Evolutionary conservation across 2,888 invertebrate genomes (phyloP).

Genomic region (Lasioglossum pauxillum): DNA sequence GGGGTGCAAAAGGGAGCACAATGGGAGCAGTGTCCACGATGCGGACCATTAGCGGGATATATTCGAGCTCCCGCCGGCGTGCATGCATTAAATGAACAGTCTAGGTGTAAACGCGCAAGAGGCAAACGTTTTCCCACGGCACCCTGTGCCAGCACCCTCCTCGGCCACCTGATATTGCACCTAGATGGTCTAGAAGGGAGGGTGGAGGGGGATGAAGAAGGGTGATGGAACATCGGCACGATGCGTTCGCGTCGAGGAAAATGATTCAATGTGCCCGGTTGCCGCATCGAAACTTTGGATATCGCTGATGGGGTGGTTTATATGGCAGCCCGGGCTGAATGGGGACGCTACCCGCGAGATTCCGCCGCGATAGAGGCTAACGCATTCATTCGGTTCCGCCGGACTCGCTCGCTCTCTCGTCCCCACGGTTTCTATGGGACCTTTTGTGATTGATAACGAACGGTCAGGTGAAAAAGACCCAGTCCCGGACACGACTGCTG

Average conservation of each 20-base stretch:
- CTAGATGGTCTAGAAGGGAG: neutral
- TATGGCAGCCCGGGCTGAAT: slow-evolving; percentile 39
- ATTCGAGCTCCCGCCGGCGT: slow-evolving; percentile 51
- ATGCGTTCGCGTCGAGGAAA: slow-evolving; percentile 22
- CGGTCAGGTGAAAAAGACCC: slow-evolving; percentile 23
- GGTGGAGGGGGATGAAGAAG: neutral
- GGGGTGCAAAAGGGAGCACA: slow-evolving; percentile 30
- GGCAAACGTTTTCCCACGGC: slow-evolving; percentile 60
- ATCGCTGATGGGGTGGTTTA: slow-evolving; percentile 33
- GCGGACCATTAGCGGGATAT: slow-evolving; percentile 66
- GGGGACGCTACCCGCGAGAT: slow-evolving; percentile 37
- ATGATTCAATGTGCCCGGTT: slow-evolving; percentile 37
- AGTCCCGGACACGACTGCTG: neutral
- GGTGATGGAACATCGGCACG: neutral
- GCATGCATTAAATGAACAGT: slow-evolving; percentile 62
- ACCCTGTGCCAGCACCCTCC: neutral
- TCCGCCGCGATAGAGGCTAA: slow-evolving; percentile 35
- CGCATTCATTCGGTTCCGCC: slow-evolving; percentile 41
- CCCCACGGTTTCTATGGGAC: slow-evolving; percentile 38
- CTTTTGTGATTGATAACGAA: slow-evolving; percentile 57
- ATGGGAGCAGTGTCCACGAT: slow-evolving; percentile 63
- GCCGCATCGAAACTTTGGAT: slow-evolving; percentile 54
- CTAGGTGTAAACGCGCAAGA: slow-evolving; percentile 52
- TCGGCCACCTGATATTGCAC: slow-evolving; percentile 41
- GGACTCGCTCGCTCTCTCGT: slow-evolving; percentile 1